Evolutionary conservation across 2,888 invertebrate species (phyloP).

Genomic region (Andrena haemorrhoa): DNA sequence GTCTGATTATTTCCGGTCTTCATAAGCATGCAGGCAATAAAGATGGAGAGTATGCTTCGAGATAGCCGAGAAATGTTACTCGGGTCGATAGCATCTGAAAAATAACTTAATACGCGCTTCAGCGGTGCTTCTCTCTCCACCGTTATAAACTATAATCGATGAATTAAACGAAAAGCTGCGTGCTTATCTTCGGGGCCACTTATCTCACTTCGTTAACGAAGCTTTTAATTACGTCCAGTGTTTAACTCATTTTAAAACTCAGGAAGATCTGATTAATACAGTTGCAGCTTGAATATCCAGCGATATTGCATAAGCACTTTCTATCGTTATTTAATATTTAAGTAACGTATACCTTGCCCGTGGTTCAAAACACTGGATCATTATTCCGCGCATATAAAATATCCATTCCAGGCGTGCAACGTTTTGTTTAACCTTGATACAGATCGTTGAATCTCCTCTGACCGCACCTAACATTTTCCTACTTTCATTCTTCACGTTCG

Average conservation of each 20-base stretch:
- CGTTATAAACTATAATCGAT: neutral
- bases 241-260: neutral
- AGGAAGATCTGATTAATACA: neutral
- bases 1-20: conserved; percentile 44
- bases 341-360: neutral
- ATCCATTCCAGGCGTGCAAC: too few relatives aligned
- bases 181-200: neutral
- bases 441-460: too few relatives aligned
- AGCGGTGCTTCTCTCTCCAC: neutral
- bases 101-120: neutral
- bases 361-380: neutral
- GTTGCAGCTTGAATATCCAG: neutral
- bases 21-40: neutral
- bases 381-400: neutral
- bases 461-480: too few relatives aligned
- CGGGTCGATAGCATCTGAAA: conserved; percentile 19
- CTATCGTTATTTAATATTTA: neutral
- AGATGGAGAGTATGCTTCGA: neutral
- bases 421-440: too few relatives aligned
- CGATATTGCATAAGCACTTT: neutral
- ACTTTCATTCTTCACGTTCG: too few relatives aligned
- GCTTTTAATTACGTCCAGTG: neutral
- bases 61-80: conserved; percentile 35
- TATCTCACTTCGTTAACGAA: neutral
- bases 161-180: neutral